Evolutionary conservation across 2,888 invertebrate species (phyloP).

Genomic region (Agriopis aurantiaria): DNA sequence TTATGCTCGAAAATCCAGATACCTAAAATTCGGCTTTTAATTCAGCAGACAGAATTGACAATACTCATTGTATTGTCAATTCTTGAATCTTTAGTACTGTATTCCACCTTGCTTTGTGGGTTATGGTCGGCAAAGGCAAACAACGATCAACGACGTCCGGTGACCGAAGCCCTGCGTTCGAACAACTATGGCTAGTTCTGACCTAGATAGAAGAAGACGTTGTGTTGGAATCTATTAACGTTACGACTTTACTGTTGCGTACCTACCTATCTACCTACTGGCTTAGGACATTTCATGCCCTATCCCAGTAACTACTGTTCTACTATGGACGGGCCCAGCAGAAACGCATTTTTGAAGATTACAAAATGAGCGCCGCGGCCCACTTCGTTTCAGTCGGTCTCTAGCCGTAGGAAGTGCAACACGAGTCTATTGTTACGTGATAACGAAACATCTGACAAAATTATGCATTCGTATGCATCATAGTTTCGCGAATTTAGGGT

Average conservation of each 20-base stretch:
- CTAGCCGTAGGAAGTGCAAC: too few species aligned
- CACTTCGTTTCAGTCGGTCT: too few species aligned
- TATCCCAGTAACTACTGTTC: not conserved
- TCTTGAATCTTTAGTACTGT: conserved; percentile 14
- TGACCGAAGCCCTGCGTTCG: conserved; percentile 64
- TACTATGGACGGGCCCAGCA: too few species aligned
- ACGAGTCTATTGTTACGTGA: too few species aligned
- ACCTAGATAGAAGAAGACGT: conserved; percentile 54
- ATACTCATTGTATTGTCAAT: not conserved
- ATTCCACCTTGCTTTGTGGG: conserved; percentile 62
- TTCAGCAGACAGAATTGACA: too few species aligned
- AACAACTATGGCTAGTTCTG: conserved; percentile 58
- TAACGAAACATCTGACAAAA: too few species aligned
- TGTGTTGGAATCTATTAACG: conserved; percentile 44
- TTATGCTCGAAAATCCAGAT: too few species aligned
- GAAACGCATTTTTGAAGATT: too few species aligned
- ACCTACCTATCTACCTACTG: not conserved
- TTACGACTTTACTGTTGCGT: conserved; percentile 33
- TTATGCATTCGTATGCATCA: too few species aligned
- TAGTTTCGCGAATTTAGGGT: too few species aligned
- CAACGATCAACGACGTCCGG: conserved; percentile 81
- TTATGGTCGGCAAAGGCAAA: conserved; percentile 76
- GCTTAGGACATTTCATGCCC: conserved; percentile 10
- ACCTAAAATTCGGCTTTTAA: too few species aligned
- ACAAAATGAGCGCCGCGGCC: too few species aligned